Evolutionary conservation across 2,113 vertebrate species (phyloP), one percentile per base, ranked within the genome.

Genomic region (Phalacrocorax carbo): DNA sequence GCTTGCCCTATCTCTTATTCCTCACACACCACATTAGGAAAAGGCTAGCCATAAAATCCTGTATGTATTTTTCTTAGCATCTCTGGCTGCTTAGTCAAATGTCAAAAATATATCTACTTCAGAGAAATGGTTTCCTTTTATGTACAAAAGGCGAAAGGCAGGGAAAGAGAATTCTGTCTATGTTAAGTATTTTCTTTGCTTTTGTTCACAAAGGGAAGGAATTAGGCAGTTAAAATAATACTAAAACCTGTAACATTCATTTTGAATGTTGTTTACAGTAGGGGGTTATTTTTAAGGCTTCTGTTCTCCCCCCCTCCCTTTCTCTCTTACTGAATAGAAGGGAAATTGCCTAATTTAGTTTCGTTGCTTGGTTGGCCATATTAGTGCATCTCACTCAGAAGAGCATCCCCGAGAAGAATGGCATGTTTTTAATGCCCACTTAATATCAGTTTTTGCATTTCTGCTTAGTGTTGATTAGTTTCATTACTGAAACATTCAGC

Each of bases 331-430:
- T 8, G 15, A 95, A 89, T 61, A 85, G 83, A 90, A 80, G n/a
- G 49, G 10, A 92, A 96, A 92, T 91, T 76, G 65, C 73, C 83
- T 88, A 79, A 89, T 91, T 82, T 87, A 95, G 88, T 30, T 86
- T 49, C 52, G 77, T 82, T 83, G 44, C 48, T 91, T 11, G 2
- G 69, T 13, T 96, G 77, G 80, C 94, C 54, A 8, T 79, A 93
- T 84, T 86, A 91, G 51, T 79, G 61, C 69, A 86, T 91, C 34
- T 95, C 52, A 44, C 68, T 75, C 88, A 79, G 72, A 92, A 76
- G 52, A 94, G 25, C n/a, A 84, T 58, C 69, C 51, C n/a, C 0
- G 0, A 93, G 57, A 94, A 92, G 65, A 92, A 83, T n/a, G 5
- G 12, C 36, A 79, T 54, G 34, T 42, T 89, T 94, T 89, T 78